Evolutionary conservation across 2,888 invertebrate species (phyloP), one percentile per base, ranked within the genome.

Genomic region (Philereme vetulata): DNA sequence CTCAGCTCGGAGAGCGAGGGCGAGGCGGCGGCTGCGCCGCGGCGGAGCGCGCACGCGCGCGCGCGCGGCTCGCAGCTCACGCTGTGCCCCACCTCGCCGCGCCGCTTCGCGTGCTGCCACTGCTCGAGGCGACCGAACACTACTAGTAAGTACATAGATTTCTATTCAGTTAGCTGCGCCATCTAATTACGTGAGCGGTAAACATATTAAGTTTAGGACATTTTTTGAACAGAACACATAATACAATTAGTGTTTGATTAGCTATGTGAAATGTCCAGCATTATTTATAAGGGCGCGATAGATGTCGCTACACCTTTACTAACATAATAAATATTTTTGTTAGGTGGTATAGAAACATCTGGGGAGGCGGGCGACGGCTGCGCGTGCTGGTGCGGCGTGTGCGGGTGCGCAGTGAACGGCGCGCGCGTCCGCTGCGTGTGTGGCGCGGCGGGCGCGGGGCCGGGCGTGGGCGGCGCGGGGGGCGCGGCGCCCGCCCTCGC

Each of bases 31-130:
- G 72, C 65, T 62, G 76, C 64, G 60, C 72, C 70, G 44, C 61
- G 71, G 4, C 64, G 73, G 4, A 46, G 58, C 5, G 61, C 64
- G 5, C 67, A 68, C 69, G 62, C 60, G 47, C 68, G 74, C 54
- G 61, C 72, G 67, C 72, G 74, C 53, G 77, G 79, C 62, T 86
- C 86, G 56, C 91, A 88, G 72, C 85, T 87, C 57, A 92, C 92
- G 10, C 79, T 92, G 65, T 90, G 92, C 58, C 91, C 91, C 62
- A 76, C 89, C 35, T 86, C 90, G 38, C 92, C 92, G 50, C 77
- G 85, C 4, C 75, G 83, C 6, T 40, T 69, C 62, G 66, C 75
- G 45, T 78, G 78, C 72, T 79, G 82, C 67, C 76, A 77, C 69
- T 82, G 83, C 67, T 64, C 72, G 10, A 44, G 78, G 0, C 69